Conservation (phyloP, 2,113 vertebrate genomes). For the Gobius niger region DNA sequence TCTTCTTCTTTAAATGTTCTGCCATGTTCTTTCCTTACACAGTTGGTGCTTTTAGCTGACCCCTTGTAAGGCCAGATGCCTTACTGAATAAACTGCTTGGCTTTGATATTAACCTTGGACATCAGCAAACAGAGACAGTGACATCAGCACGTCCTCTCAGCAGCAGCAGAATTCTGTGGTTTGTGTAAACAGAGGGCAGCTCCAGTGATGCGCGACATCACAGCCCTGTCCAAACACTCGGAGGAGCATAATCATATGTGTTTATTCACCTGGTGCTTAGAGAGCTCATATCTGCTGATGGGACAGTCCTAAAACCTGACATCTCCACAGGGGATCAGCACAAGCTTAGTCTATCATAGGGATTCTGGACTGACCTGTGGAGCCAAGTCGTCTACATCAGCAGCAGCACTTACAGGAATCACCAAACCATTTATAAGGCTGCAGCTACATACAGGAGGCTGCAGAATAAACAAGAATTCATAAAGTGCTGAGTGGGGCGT, state of each 20-base stretch:
- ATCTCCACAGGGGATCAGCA: conserved; percentile 11
- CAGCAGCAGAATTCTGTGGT: conserved; percentile 13
- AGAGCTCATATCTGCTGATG: conserved; percentile 50
- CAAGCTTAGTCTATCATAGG: conserved; percentile 19
- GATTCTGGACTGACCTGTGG: conserved; percentile 19
- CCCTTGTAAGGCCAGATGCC: not conserved
- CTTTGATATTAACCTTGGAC: not conserved
- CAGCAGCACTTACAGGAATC: conserved; percentile 28
- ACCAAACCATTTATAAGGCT: conserved; percentile 19
- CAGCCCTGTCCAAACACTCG: conserved; percentile 49
- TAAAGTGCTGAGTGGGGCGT: conserved; percentile 48
- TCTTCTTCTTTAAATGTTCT: not conserved
- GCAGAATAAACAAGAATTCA: conserved; percentile 15
- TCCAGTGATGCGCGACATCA: conserved; percentile 24
- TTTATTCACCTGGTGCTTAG: conserved; percentile 52
- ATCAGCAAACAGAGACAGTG: conserved; percentile 6
- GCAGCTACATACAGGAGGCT: conserved; percentile 22
- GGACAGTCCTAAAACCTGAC: conserved; percentile 48
- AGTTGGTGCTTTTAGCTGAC: not conserved
- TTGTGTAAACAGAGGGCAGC: conserved; percentile 44
- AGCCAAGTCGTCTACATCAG: conserved; percentile 6
- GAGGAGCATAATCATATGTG: conserved; percentile 32
- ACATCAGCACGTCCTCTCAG: conserved; percentile 9
- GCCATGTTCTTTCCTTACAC: not conserved
- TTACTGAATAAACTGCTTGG: not conserved